These are phyloP conservation scores for Cetonia aurata DNA, from an alignment of 2,888 invertebrate genomes.

Conservation along the genomic window DNA sequence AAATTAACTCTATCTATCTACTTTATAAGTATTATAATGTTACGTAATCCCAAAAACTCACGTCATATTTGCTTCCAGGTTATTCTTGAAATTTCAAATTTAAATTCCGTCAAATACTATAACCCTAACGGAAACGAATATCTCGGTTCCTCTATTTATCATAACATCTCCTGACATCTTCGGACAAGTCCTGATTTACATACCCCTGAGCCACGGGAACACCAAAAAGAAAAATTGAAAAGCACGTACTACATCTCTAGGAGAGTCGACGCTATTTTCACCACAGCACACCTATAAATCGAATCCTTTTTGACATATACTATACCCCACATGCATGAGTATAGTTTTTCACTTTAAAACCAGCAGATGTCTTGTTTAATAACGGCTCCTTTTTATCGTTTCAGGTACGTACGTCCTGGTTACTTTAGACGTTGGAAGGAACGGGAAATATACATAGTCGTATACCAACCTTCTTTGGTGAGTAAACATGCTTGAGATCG, in stretches of 20 bases:
- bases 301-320: conserved; percentile 27
- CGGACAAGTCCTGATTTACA: conserved; percentile 22
- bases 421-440: neutral
- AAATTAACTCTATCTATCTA: no score
- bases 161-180: conserved; percentile 17
- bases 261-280: conserved; percentile 18
- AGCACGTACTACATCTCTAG: conserved; percentile 1
- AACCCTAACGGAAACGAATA: conserved; percentile 6
- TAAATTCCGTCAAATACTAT: conserved; percentile 18
- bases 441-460: neutral
- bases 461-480: neutral
- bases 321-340: neutral
- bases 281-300: conserved; percentile 5
- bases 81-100: conserved; percentile 11
- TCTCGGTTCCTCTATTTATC: conserved; percentile 12
- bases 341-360: conserved; percentile 19
- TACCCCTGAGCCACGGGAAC: conserved; percentile 3
- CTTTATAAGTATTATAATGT: no score
- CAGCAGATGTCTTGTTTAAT: conserved; percentile 34
- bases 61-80: no score
- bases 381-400: conserved; percentile 25
- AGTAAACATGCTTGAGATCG: no score
- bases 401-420: conserved; percentile 33
- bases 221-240: conserved; percentile 34
- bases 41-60: no score